A percentile compares a stretch with the other conserved stretches of the same genome.
These are phyloP conservation scores for Caerostris extrusa DNA, from an alignment of 1,140 invertebrate genomes.

Conservation along the genomic window DNA sequence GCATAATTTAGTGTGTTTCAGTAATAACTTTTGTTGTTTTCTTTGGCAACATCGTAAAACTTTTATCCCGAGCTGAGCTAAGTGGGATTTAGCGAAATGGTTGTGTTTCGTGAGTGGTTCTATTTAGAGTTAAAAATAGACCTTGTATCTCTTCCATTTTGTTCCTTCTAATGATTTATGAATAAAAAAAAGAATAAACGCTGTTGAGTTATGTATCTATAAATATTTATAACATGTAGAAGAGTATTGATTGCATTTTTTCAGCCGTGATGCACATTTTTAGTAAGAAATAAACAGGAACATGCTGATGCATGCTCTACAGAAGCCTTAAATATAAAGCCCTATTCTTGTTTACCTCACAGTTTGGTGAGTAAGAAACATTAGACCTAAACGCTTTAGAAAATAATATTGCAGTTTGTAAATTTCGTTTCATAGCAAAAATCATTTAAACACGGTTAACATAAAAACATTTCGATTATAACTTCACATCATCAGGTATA, in stretches of 20 bases:
- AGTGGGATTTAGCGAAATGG: constrained; percentile 20
- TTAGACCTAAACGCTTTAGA: too few relatives aligned
- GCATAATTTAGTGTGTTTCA: constrained; percentile 11
- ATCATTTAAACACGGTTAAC: too few relatives aligned
- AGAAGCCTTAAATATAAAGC: too few relatives aligned
- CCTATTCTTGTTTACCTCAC: too few relatives aligned
- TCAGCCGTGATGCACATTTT: neutral
- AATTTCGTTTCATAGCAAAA: too few relatives aligned
- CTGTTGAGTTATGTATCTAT: constrained; percentile 1
- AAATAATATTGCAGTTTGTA: too few relatives aligned
- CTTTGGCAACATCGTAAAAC: neutral
- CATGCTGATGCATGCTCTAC: too few relatives aligned
- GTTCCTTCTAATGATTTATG: neutral
- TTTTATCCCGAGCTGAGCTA: neutral
- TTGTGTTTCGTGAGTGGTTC: neutral
- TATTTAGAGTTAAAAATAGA: neutral
- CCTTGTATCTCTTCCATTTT: neutral
- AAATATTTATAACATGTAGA: neutral
- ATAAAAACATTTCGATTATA: too few relatives aligned
- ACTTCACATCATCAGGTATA: too few relatives aligned
- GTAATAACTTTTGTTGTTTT: constrained; percentile 13
- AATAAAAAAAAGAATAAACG: neutral
- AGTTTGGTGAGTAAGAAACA: too few relatives aligned
- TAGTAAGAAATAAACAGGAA: too few relatives aligned
- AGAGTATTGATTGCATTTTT: neutral